Conservation (phyloP, 1,140 invertebrate genomes). For the Drosophila santomea region DNA sequence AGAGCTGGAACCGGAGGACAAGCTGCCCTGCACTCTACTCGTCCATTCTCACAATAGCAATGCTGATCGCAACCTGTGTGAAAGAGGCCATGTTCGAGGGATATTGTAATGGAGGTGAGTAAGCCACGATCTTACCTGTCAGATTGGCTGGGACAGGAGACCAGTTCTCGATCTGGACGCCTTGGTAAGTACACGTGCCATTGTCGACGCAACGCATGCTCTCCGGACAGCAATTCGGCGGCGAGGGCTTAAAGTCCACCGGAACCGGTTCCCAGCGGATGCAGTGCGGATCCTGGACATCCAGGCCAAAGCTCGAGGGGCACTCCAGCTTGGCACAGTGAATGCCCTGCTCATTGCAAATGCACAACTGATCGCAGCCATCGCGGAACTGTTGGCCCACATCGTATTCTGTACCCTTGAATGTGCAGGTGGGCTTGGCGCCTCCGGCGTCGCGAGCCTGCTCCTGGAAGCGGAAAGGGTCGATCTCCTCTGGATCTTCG, state of each 20-base stretch:
- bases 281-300: conserved; percentile 92
- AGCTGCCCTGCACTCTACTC: conserved; percentile 91
- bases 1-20: conserved; percentile 90
- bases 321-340: conserved; percentile 93
- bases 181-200: conserved; percentile 90
- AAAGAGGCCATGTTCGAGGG: conserved; percentile 9
- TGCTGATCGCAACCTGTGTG: conserved; percentile 91
- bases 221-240: conserved; percentile 93
- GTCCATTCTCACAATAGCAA: conserved; percentile 94
- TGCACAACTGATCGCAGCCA: conserved; percentile 90
- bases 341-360: conserved; percentile 88
- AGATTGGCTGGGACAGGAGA: conserved; percentile 87
- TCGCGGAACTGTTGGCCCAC: conserved; percentile 90
- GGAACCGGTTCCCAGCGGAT: conserved; percentile 93
- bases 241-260: conserved; percentile 88
- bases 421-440: conserved; percentile 49
- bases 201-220: conserved; percentile 91
- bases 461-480: conserved; percentile 54
- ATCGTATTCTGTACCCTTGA: conserved; percentile 70
- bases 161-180: conserved; percentile 89
- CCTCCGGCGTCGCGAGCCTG: conserved; percentile 71
- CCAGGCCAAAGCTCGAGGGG: conserved; percentile 92
- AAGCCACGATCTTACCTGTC: conserved; percentile 84
- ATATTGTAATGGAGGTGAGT: conserved; percentile 13
- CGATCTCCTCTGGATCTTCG: conserved; percentile 51